Evolutionary conservation across 2,113 vertebrate species (phyloP), one percentile per base, ranked within the genome.

Genomic region (Myxocyprinus asiaticus): DNA sequence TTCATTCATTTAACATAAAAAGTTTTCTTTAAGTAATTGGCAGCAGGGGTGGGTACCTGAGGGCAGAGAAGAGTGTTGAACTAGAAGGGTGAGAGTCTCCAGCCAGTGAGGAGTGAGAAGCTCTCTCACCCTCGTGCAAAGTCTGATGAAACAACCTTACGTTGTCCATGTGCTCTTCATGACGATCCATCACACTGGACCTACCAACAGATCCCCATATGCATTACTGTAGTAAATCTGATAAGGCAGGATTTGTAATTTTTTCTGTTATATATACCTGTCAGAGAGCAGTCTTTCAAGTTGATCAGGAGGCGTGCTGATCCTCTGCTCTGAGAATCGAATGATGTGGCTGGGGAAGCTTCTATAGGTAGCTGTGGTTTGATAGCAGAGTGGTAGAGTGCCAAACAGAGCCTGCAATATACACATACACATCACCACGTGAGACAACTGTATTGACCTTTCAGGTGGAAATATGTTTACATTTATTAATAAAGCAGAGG

Each of bases 71-170:
- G 6, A 98, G 92, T 0, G 93, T 75, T 0, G 93, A 85, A 0
- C 85, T 91, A 0, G 95, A 96, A 0, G 94, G 84, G n/a, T 68
- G 87, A 0, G 88, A 4, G 68, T 92, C 81, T 11, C 14, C 79
- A 43, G 53, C 2, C 76, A 48, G 82, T 0, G 83, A 84, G 2
- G 64, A 80, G 0, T 77, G 83, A 0, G 69, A 0, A 5, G 47
- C 84, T 0, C 85, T 86, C 0, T 91, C 90, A 4, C 87, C 92
- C 4, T 91, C 94, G 77, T 95, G 95, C 56, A 99, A 85, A 74
- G 84, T 94, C 4, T 95, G 90, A 0, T 98, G 98, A 83, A 95
- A 95, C 0, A 93, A 80, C 4, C 95, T 94, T 22, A 98, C 90
- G 0, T 95, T 95, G 83, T 93, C 91, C 92, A 94, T 67, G 33